phyloP scores from a whole-genome alignment of 2,797 vertebrate species.

The Melanotaenia pygmaea region DNA sequence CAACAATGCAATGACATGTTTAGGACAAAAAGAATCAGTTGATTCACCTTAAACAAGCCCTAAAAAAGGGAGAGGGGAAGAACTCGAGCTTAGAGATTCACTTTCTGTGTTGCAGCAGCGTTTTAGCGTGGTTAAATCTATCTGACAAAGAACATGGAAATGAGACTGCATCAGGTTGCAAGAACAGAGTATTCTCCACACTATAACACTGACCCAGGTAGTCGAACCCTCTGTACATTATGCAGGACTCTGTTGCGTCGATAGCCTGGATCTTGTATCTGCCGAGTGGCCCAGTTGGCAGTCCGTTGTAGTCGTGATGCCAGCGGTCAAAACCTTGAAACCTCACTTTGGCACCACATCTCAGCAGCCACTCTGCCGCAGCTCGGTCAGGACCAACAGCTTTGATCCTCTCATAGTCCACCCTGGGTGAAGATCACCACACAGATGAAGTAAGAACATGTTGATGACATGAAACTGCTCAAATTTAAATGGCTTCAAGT shows the following conservation, averaged over 20 bases:
- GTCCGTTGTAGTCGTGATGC: constrained; percentile 93
- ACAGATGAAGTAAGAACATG: neutral
- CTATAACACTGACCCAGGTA: constrained; percentile 87
- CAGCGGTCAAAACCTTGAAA: constrained; percentile 90
- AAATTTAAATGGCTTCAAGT: neutral
- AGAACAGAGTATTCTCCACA: constrained; percentile 23
- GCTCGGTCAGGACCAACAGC: constrained; percentile 91
- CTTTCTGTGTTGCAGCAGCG: neutral
- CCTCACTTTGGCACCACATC: constrained; percentile 91
- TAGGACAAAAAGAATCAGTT: too few species aligned
- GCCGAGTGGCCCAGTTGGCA: constrained; percentile 88
- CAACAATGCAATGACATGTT: too few species aligned
- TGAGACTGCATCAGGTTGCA: neutral
- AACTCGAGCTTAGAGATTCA: neutral
- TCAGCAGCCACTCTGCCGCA: constrained; percentile 94
- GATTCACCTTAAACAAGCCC: too few species aligned
- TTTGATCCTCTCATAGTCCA: constrained; percentile 92
- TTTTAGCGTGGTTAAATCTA: neutral
- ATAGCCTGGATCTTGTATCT: constrained; percentile 92
- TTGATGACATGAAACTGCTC: neutral
- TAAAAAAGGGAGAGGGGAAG: neutral
- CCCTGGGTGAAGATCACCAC: constrained; percentile 77
- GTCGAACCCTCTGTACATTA: constrained; percentile 94
- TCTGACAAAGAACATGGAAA: constrained; percentile 6
- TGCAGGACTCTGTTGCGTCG: constrained; percentile 93